Base-by-base conservation (phyloP, 1,140 invertebrate species). In the Camponotus floridanus region DNA sequence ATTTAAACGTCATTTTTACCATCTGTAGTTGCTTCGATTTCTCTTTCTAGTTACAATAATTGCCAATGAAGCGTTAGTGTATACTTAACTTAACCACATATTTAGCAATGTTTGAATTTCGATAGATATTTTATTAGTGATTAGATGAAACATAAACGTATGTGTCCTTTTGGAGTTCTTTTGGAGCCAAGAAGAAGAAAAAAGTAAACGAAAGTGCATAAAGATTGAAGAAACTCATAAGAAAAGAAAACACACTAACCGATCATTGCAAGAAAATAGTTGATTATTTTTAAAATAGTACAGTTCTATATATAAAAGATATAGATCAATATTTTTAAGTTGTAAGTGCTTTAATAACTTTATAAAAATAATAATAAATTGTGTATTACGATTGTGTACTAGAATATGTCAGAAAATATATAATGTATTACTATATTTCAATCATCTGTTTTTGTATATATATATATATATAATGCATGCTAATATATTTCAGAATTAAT, bases 291-390 rank as follows among this genome's bases (percentile, higher is more conserved):
- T 2, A 21, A 71, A 55, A 6, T 57, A 59, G 36, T 76, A 59
- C 4, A 39, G 7, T 13, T 51, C 3, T 51, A 6, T 18, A 51
- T 51, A 18, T 51, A 18, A 18, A 51, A 51, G 48, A 45, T 45
- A 45, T 11, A 45, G 42, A 48, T 48, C 45, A 18, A 51, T 15
- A 61, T 1, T 62, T 13, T 31, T 2, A 61, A 61, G 15, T 42
- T 15, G 26, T n/a, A 31, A 31, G 21, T 51, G 6, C 26, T 57
- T 73, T 61, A 42, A 61, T 76, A 18, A 57, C 11, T 39, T 59
- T 42, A 76, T 39, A 7, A 59, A 55, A 76, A 61, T 76, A 61
- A 76, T n/a, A n/a, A 4, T 59, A 59, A 76, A 39, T 26, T 76
- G 13, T 2, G 0, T 15, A 48, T 0, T 57, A 33, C 0, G n/a